Evolutionary conservation across 1,140 invertebrate genomes (phyloP).

Genomic region (Pissodes strobi): DNA sequence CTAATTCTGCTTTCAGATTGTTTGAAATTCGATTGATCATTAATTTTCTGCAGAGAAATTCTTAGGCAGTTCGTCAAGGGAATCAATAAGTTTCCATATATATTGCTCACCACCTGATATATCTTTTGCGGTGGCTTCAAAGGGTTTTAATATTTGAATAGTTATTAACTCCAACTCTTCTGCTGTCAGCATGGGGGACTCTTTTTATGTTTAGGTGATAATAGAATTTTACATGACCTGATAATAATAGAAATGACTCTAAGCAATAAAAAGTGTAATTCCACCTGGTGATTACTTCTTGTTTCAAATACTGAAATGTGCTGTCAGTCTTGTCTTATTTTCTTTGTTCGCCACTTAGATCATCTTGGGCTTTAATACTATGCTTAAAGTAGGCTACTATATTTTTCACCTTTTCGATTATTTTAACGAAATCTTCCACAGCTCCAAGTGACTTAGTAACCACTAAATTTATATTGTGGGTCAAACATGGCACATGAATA

Average conservation of each 20-base stretch:
- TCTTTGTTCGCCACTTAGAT: constrained; percentile 3
- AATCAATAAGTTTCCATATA: constrained; percentile 7
- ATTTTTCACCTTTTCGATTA: constrained; percentile 7
- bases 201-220: background rate
- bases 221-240: constrained; percentile 1
- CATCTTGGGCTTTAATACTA: constrained; percentile 3
- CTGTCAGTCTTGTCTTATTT: background rate
- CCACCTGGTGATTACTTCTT: too few species aligned
- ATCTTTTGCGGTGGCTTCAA: constrained; percentile 6
- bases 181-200: background rate
- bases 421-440: background rate
- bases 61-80: constrained; percentile 8
- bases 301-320: background rate
- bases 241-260: background rate
- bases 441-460: background rate
- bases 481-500: constrained; percentile 1
- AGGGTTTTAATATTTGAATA: background rate
- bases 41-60: constrained; percentile 1
- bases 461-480: constrained; percentile 6
- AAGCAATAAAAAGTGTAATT: too few species aligned
- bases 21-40: background rate
- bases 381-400: constrained; percentile 12
- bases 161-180: background rate
- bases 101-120: constrained; percentile 2
- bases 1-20: background rate